Base-by-base conservation (phyloP, 2,888 invertebrate genomes). In the Eupithecia tripunctaria region DNA sequence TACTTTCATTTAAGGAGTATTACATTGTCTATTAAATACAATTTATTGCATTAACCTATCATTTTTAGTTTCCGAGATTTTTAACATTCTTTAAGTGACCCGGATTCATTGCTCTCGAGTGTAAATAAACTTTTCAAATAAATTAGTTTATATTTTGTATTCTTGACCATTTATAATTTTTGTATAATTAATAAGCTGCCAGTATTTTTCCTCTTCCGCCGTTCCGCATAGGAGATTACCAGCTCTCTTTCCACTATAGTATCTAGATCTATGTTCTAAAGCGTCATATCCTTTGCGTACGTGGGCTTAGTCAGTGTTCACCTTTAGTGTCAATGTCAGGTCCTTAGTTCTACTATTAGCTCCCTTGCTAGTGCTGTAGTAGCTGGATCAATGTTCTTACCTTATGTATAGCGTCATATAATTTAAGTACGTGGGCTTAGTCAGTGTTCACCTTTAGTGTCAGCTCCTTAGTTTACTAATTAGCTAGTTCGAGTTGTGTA, bases 271-370 rank as follows among this genome's bases (percentile, higher is more conserved):
- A 51, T 51, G n/a, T 21, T 51, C 2, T 10, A 25, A 7, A 32
- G 32, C 32, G 32, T 8, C 29, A 6, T 32, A 32, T 32, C 6
- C 60, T 6, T 60, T 6, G 18, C 10, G 51, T 27, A 59, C 7
- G 15, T 60, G 60, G 15, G 15, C 27, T 0, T 18, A 29, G 60
- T 27, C 15, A 27, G 15, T 60, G 29, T 60, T 18, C 27, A 2
- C 56, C 56, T 56, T 60, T 60, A 27, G 29, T 60, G 29, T 21
- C n/a, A n/a, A n/a, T n/a, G n/a, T n/a, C 18, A 29, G 29, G 2
- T 27, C 18, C 29, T 75, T 69, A 68, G 73, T 43, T 41, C n/a
- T 68, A 68, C 71, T 79, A 79, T 79, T 78, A 78, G 76, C 69
- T 66, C n/a, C n/a, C n/a, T 5, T 0, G 21, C n/a, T 47, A 47